Evolutionary conservation across 2,797 vertebrate genomes (phyloP).

Genomic region (Hozukius guyotensis): DNA sequence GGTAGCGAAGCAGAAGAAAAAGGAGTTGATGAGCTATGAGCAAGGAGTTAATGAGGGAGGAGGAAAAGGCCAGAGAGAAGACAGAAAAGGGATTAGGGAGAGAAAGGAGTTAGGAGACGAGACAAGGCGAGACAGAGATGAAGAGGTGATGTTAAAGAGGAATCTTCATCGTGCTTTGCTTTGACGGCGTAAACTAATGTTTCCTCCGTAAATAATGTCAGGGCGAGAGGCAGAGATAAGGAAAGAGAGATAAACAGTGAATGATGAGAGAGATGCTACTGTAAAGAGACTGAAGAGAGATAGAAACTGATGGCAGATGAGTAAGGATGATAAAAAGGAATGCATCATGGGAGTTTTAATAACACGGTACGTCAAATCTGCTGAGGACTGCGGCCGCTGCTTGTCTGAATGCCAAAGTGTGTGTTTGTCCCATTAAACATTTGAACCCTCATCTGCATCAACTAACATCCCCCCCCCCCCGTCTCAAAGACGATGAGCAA

Average conservation of each 20-base stretch:
- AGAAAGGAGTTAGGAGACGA: neutral
- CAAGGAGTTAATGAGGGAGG: constrained; percentile 28
- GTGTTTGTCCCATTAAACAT: constrained; percentile 40
- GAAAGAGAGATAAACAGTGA: constrained; percentile 1
- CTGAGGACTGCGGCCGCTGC: constrained; percentile 2
- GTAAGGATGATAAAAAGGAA: constrained; percentile 11
- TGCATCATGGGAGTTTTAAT: constrained; percentile 57
- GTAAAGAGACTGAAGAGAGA: neutral
- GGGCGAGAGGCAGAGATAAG: neutral
- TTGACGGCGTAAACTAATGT: neutral
- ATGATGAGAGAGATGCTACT: constrained; percentile 1
- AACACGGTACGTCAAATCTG: constrained; percentile 39
- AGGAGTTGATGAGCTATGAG: constrained; percentile 23
- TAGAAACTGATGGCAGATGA: neutral
- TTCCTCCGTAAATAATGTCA: constrained; percentile 9
- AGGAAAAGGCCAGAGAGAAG: neutral
- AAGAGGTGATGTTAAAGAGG: constrained; percentile 16
- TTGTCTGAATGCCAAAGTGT: neutral
- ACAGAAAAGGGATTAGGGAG: neutral
- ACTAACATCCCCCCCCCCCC: neutral
- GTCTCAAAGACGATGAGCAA: constrained; percentile 22
- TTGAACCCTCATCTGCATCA: constrained; percentile 31
- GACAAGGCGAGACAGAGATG: neutral
- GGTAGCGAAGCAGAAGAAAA: neutral
- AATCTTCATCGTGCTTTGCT: neutral